A percentile compares a stretch with the other conserved stretches of the same genome.
These are phyloP conservation scores for Calameuta idolon DNA, from an alignment of 2,888 invertebrate species.

Conservation along the genomic window DNA sequence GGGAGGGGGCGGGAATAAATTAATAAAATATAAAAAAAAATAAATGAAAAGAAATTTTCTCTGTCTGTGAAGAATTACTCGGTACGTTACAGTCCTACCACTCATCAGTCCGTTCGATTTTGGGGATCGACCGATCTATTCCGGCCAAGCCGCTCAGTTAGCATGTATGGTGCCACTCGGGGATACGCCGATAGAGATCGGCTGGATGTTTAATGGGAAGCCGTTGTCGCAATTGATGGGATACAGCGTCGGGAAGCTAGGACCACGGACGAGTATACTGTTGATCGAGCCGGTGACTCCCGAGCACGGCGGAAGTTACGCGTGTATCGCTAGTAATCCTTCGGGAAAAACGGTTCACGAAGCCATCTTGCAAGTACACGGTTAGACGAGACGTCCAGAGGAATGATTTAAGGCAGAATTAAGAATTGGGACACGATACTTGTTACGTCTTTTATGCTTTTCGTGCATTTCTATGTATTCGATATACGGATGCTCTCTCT, in stretches of 20 bases:
- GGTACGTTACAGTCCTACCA: conserved; percentile 78
- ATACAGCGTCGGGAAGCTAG: conserved; percentile 60
- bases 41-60: background rate
- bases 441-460: too few species aligned
- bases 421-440: too few species aligned
- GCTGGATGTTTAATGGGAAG: conserved; percentile 70
- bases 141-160: conserved; percentile 83
- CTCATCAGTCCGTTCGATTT: conserved; percentile 86
- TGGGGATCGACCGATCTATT: conserved; percentile 80
- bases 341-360: conserved; percentile 71
- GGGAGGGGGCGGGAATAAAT: too few species aligned
- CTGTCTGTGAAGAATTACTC: conserved; percentile 15
- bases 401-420: background rate
- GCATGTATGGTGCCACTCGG: conserved; percentile 76
- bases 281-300: conserved; percentile 67
- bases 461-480: too few species aligned
- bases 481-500: too few species aligned
- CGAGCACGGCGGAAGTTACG: conserved; percentile 71
- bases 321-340: conserved; percentile 72
- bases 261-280: conserved; percentile 64
- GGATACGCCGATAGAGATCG: conserved; percentile 70
- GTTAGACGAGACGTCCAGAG: conserved; percentile 64
- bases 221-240: conserved; percentile 61
- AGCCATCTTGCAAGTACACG: conserved; percentile 72
- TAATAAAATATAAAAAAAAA: background rate